These are phyloP conservation scores for Glossosoma conforme DNA, from an alignment of 1,140 invertebrate genomes.

Conservation along the genomic window DNA sequence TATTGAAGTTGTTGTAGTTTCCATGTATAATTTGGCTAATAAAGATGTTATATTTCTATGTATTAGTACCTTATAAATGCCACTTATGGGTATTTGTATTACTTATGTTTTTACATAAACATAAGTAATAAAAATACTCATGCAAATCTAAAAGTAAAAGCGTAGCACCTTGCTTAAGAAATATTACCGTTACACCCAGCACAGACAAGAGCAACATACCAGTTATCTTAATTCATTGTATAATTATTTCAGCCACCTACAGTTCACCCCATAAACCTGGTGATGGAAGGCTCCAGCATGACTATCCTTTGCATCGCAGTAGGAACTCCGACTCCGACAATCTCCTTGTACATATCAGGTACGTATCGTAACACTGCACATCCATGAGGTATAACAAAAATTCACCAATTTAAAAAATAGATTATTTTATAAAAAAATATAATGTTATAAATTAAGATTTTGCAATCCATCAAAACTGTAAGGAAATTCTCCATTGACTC, in stretches of 20 bases:
- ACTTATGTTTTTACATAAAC: no score
- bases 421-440: neutral
- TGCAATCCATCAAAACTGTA: neutral
- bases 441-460: neutral
- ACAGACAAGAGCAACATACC: no score
- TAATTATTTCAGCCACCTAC: conserved; percentile 68
- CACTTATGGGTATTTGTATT: no score
- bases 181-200: no score
- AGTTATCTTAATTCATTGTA: no score
- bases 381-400: neutral
- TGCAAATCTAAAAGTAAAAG: no score
- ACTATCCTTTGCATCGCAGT: conserved; percentile 78
- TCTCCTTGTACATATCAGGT: conserved; percentile 70
- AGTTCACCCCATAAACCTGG: conserved; percentile 73
- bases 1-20: no score
- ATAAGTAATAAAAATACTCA: no score
- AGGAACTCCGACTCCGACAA: conserved; percentile 75
- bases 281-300: conserved; percentile 77
- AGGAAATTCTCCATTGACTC: neutral
- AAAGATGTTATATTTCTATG: no score
- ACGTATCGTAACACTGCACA: conserved; percentile 17
- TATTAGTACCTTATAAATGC: no score
- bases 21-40: no score
- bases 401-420: neutral
- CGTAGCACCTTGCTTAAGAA: no score